Conservation (phyloP, 1,140 invertebrate species). For the Zaprionus inermis region DNA sequence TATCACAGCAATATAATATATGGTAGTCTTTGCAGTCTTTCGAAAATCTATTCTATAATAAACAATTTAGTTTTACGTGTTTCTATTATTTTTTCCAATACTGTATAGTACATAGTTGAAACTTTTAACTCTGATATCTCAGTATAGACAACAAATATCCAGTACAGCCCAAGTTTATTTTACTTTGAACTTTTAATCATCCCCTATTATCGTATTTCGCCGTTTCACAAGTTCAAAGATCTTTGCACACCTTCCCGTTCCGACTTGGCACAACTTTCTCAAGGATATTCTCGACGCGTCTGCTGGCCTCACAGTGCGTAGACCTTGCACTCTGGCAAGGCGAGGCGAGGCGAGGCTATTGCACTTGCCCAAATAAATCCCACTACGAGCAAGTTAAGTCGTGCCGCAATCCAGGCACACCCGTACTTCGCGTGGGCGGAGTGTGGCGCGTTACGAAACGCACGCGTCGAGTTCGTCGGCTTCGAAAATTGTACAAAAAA, state of each 20-base stretch:
- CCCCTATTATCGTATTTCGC: neutral
- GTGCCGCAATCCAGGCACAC: neutral
- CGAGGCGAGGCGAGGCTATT: neutral
- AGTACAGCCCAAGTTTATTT: neutral
- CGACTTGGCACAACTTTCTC: neutral
- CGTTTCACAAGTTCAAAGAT: neutral
- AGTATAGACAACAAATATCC: neutral
- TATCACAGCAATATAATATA: neutral
- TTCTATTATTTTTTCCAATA: too few species aligned
- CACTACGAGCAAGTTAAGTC: neutral
- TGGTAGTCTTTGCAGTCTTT: too few species aligned
- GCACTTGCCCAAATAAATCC: conserved; percentile 8
- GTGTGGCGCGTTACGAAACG: neutral
- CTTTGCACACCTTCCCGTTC: neutral
- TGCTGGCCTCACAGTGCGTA: neutral
- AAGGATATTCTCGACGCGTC: neutral
- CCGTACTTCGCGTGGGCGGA: neutral
- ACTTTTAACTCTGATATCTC: neutral
- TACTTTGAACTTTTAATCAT: conserved; percentile 2
- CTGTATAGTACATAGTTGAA: too few species aligned
- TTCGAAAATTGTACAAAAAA: neutral
- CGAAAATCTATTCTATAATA: too few species aligned
- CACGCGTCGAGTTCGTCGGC: neutral
- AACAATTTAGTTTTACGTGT: too few species aligned
- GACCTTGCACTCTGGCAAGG: neutral